Base-by-base conservation (phyloP, 2,113 vertebrate genomes). In the Lophochroa leadbeateri region DNA sequence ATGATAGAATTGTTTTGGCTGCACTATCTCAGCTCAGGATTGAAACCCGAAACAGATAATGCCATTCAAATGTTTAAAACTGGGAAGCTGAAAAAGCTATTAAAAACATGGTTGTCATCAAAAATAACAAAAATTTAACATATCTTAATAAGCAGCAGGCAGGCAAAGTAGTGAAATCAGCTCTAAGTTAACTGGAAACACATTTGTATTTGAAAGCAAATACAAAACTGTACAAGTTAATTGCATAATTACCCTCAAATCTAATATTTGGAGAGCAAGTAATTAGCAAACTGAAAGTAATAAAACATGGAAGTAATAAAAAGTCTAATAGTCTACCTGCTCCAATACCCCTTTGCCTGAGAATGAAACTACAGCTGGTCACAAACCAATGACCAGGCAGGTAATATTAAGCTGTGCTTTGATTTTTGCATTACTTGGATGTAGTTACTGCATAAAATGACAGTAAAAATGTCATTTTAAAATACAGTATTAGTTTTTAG, bases 401-500 rank as follows among this genome's bases (percentile, higher is more conserved):
- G 29, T 47, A 78, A 63, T 35, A 46, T 31, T 94, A 74, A 81
- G 60, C 68, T 52, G 20, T n/a, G 23, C 52, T 95, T 46, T 31
- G 37, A 35, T 31, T 93, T 93, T 20, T 58, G 49, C 64, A 23
- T 35, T 78, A 55, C 33, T 31, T 17, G 16, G 2, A 58, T 0
- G 0, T 2, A 86, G 49, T 31, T n/a, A 55, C 74, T 91, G 85
- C 47, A 4, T 41, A 93, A 93, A 95, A 23, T 60, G 55, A 86
- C 60, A 88, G 71, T 16, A 82, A 83, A 47, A 72, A 81, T 46
- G 25, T 35, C 60, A 64, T 68, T 97, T 94, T 81, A 81, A 93
- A 92, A 86, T 46, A 93, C 29, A 90, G 57, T 28, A 70, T 47
- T 81, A 84, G 82, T 83, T 96, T 96, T 92, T 64, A 92, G 92